Base-by-base conservation (phyloP, 2,888 invertebrate species). In the Platypus cylindrus region DNA sequence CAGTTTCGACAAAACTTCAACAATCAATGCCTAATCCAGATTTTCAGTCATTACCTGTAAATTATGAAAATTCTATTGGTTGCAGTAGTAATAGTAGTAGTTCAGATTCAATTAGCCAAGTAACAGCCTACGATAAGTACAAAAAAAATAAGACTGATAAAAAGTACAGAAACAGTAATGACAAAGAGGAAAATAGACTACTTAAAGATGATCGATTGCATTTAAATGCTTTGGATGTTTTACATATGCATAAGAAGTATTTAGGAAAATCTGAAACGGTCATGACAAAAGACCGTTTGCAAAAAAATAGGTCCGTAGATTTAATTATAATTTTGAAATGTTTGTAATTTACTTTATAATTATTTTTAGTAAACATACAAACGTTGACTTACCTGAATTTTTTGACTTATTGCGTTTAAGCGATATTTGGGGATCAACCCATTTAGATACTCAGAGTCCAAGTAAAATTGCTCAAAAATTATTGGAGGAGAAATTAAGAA, bases 401-500 rank as follows among this genome's bases (percentile, higher is more conserved):
- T 34, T 48, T n/a, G 47, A 45, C 7, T 39, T 50, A 14, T 26
- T 50, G 22, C 68, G 77, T 48, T 64, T 80, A 39, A 71, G 74
- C 25, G 74, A 78, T 48, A 62, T 79, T 33, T 79, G 78, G 79
- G 72, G 41, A 26, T 29, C 38, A 11, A 45, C 44, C 3, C 43
- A 38, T 28, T 28, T 43, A 11, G n/a, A n/a, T n/a, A 35, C 36
- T n/a, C 50, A 48, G 32, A 40, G 39, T 27, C 40, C 37, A 2
- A 31, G 26, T 14, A 43, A 38, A 22, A 36, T 49, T 32, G 32
- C 45, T 22, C 54, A 63, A 18, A 75, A 73, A 51, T 58, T 83
- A 2, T 78, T 83, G 53, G 85, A 85, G 56, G 85, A 86, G 55
- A 74, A 75, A 51, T 62, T 81, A 23, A 70, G 82, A 38, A 66